Evolutionary conservation across 2,113 vertebrate species (phyloP).

Genomic region (Saguinus imperator): DNA sequence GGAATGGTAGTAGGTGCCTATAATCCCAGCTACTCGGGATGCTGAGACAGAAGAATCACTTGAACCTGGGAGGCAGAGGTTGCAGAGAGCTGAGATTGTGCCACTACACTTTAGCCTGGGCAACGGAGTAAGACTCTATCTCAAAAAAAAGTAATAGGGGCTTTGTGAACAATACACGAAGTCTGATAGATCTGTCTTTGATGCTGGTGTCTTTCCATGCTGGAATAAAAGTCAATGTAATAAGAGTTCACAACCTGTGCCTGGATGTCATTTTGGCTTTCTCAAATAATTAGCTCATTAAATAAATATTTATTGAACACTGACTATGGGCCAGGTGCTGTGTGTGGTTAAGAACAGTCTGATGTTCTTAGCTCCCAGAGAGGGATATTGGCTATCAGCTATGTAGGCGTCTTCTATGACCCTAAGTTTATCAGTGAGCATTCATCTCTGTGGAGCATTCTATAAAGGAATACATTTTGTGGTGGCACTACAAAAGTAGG

Average conservation of each 20-base stretch:
- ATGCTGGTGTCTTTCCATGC: not conserved
- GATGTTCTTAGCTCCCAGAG: not conserved
- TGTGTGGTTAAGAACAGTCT: slow-evolving; percentile 18
- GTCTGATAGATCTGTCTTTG: not conserved
- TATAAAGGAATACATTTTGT: not conserved
- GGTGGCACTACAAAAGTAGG: not conserved
- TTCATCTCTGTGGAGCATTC: not conserved
- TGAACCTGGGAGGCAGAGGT: too few species aligned
- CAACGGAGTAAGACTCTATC: too few species aligned
- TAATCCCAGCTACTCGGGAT: too few species aligned
- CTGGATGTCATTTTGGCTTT: slow-evolving; percentile 43
- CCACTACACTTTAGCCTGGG: too few species aligned
- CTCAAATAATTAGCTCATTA: slow-evolving; percentile 56
- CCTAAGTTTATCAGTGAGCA: not conserved
- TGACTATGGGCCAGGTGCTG: not conserved
- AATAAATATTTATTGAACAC: slow-evolving; percentile 69
- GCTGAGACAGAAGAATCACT: too few species aligned
- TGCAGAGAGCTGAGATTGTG: too few species aligned
- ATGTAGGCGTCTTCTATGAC: not conserved
- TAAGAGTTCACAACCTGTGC: not conserved
- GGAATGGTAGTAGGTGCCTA: too few species aligned
- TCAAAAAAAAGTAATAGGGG: not conserved
- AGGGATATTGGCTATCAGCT: not conserved
- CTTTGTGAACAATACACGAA: not conserved
- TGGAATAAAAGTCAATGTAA: not conserved